A percentile compares a stretch with the other conserved stretches of the same genome.
Evolutionary conservation across 2,797 vertebrate species (phyloP).

Genomic region (Erithacus rubecula): DNA sequence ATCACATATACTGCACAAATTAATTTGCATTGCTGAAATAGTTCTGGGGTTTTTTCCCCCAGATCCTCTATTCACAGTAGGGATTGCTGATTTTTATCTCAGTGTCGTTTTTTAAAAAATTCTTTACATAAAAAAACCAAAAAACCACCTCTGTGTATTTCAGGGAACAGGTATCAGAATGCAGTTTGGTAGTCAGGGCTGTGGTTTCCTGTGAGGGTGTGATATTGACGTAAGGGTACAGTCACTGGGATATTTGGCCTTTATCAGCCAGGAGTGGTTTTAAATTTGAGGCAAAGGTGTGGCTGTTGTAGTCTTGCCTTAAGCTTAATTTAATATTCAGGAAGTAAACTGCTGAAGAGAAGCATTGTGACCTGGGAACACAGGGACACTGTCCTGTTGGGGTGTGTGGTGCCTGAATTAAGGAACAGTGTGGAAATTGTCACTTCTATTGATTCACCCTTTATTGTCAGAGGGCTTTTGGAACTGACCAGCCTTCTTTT

Average conservation of each 20-base stretch:
- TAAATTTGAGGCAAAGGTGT: background rate
- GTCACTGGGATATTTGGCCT: background rate
- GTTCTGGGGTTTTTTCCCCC: background rate
- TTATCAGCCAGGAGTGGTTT: background rate
- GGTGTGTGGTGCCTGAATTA: background rate
- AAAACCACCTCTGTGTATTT: rapidly evolving
- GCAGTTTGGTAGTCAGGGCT: background rate
- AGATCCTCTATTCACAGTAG: background rate
- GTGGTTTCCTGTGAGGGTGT: background rate
- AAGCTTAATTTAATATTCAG: background rate
- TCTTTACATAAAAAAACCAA: rapidly evolving
- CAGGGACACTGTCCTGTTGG: background rate
- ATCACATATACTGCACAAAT: background rate
- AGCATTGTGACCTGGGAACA: background rate
- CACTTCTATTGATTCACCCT: background rate
- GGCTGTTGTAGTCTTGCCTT: background rate
- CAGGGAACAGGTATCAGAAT: background rate
- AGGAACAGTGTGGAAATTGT: background rate
- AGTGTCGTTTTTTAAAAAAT: background rate
- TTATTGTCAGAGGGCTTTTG: background rate
- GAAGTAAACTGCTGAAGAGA: background rate
- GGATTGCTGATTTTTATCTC: background rate
- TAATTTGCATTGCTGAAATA: background rate
- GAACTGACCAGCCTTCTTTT: background rate
- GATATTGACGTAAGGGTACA: background rate